Evolutionary conservation across 2,797 vertebrate genomes (phyloP).

Genomic region (Cuniculus paca): DNA sequence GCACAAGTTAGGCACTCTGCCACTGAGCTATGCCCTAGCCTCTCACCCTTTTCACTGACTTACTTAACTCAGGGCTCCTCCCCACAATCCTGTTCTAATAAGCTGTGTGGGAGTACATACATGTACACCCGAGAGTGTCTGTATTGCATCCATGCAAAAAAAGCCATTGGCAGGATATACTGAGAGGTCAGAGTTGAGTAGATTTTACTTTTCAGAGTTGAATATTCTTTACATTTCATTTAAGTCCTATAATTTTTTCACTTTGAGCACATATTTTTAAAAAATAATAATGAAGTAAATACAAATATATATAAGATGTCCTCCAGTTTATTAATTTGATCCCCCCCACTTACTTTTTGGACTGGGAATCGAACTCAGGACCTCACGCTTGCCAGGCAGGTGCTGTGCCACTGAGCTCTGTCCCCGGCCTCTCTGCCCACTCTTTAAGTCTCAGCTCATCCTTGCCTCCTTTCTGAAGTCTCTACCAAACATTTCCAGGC

Average conservation of each 20-base stretch:
- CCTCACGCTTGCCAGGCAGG: too few relatives aligned
- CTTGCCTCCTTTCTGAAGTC: neutral
- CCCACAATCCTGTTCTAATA: neutral
- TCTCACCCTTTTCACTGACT: neutral
- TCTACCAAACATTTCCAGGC: neutral
- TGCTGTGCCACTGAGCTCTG: too few relatives aligned
- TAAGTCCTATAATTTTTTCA: slow-evolving; percentile 47
- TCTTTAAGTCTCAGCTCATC: neutral
- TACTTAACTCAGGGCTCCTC: neutral
- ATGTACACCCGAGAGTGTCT: neutral
- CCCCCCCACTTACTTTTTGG: too few relatives aligned
- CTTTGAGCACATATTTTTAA: neutral
- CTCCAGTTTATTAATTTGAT: neutral
- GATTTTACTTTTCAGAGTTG: slow-evolving; percentile 7
- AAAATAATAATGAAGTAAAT: slow-evolving; percentile 37
- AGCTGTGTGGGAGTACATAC: neutral
- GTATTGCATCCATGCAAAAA: neutral
- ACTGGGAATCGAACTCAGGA: too few relatives aligned
- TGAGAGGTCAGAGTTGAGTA: neutral
- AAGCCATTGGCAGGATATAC: neutral
- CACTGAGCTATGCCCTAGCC: neutral
- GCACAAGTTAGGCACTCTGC: neutral
- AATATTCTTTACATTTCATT: neutral
- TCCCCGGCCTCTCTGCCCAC: neutral
- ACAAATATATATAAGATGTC: neutral